Percentiles rank a stretch among this genome's conserved stretches.
Evolutionary conservation across 2,797 vertebrate genomes (phyloP).

Genomic region (Nannoperca australis): DNA sequence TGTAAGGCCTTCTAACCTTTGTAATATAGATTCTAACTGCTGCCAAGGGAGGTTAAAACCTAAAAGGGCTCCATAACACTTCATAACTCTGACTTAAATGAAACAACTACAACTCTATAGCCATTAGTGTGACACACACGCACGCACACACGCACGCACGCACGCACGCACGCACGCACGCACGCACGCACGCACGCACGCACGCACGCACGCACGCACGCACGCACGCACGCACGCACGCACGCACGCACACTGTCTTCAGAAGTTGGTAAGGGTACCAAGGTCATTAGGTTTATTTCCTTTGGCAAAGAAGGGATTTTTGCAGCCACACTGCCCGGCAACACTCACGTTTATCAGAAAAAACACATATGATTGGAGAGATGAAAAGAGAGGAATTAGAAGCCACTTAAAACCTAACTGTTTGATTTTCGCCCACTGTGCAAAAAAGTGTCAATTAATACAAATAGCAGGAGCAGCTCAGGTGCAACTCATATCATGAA

Average conservation of each 20-base stretch:
- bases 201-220: slow-evolving; percentile 24
- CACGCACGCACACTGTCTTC: slow-evolving; percentile 44
- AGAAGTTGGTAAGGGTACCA: slow-evolving; percentile 71
- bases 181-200: slow-evolving; percentile 23
- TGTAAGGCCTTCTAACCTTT: slow-evolving; percentile 73
- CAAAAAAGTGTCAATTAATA: neutral
- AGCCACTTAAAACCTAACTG: neutral
- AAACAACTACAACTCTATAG: slow-evolving; percentile 79
- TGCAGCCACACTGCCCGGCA: slow-evolving; percentile 48
- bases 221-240: slow-evolving; percentile 28
- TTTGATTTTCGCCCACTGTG: neutral
- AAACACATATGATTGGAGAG: slow-evolving; percentile 60
- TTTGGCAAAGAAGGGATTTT: slow-evolving; percentile 59
- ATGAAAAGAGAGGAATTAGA: neutral
- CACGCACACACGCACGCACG: slow-evolving; percentile 18
- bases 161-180: slow-evolving; percentile 15
- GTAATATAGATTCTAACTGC: slow-evolving; percentile 83
- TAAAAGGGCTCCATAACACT: slow-evolving; percentile 78
- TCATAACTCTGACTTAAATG: slow-evolving; percentile 82
- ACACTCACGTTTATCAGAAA: slow-evolving; percentile 60
- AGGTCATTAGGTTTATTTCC: slow-evolving; percentile 79
- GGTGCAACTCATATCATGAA: neutral
- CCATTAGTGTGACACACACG: slow-evolving; percentile 69
- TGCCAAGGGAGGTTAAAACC: slow-evolving; percentile 74
- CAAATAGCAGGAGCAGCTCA: neutral